Evolutionary conservation across 2,888 invertebrate species (phyloP).

Genomic region (Asteroscopus sphinx): DNA sequence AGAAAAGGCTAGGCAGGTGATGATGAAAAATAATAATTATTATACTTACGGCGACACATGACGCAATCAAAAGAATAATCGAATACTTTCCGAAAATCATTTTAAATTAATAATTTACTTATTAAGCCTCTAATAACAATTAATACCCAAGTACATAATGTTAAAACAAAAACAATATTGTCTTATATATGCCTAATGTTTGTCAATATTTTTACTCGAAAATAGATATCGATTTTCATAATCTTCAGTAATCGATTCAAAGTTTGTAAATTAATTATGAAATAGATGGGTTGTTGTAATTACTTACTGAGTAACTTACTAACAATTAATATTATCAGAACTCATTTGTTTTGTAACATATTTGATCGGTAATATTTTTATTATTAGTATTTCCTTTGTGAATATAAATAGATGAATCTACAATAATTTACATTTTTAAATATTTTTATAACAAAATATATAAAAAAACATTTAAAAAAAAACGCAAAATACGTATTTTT

Average conservation of each 20-base stretch:
- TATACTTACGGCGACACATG: conserved; percentile 37
- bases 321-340: too few relatives aligned
- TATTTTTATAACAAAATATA: too few relatives aligned
- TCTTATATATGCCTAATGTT: conserved; percentile 25
- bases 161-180: conserved; percentile 4
- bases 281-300: neutral
- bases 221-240: conserved; percentile 41
- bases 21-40: neutral
- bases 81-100: conserved; percentile 48
- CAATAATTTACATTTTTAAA: too few relatives aligned
- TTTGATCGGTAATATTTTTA: too few relatives aligned
- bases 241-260: conserved; percentile 20
- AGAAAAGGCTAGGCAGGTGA: neutral
- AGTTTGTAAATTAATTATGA: conserved; percentile 2
- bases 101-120: conserved; percentile 13
- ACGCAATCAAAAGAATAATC: conserved; percentile 31
- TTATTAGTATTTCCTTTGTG: too few relatives aligned
- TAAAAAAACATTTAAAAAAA: too few relatives aligned
- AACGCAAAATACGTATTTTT: too few relatives aligned
- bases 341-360: too few relatives aligned
- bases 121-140: conserved; percentile 16
- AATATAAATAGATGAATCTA: too few relatives aligned
- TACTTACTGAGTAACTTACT: too few relatives aligned
- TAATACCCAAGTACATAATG: conserved; percentile 26
- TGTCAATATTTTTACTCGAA: conserved; percentile 26